Evolutionary conservation across 2,113 vertebrate species (phyloP), one percentile per base, ranked within the genome.

Genomic region (Nicator chloris): DNA sequence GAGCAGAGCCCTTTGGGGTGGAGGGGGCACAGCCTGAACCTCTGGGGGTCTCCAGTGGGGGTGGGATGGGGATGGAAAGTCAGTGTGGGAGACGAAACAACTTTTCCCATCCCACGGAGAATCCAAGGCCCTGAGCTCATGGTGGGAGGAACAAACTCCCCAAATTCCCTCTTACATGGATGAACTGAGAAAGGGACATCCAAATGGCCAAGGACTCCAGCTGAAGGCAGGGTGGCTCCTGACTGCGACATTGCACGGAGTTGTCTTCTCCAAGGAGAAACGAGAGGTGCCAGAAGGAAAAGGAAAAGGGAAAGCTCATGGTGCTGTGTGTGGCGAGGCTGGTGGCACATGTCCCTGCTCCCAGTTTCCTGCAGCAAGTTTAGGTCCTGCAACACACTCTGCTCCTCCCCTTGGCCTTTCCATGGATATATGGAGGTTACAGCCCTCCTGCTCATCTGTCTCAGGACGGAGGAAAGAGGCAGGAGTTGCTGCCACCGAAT

Each of bases 221-320:
- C 21, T 6, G 6, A 73, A 65, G 56, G 44, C 82, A 73, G 13
- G n/a, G 45, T 69, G 60, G 45, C 31, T 68, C 66, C 82, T n/a
- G 51, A 17, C 1, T 2, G 33, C 9, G 66, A 28, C 7, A 5
- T 11, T 11, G 24, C 39, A 8, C 0, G 1, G 53, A 28, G 18
- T 4, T 81, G 19, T 35, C 22, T 73, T 51, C 64, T 57, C 40
- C 77, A 56, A 64, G 63, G 68, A 50, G 63, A 56, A 89, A 65
- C 5, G 12, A 76, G 54, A 49, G 24, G 19, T 44, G 53, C 44
- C 18, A 51, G 63, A 26, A 53, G 49, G 30, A 9, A 27, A 73
- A 44, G 42, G 42, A 5, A 35, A 65, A 69, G 7, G 24, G 5
- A 56, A 92, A 22, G 7, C 50, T 77, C n/a, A 6, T 0, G 7